A percentile compares a stretch with the other conserved stretches of the same genome.
phyloP scores from a whole-genome alignment of 2,888 invertebrate species.

The Miltochrista miniata region DNA sequence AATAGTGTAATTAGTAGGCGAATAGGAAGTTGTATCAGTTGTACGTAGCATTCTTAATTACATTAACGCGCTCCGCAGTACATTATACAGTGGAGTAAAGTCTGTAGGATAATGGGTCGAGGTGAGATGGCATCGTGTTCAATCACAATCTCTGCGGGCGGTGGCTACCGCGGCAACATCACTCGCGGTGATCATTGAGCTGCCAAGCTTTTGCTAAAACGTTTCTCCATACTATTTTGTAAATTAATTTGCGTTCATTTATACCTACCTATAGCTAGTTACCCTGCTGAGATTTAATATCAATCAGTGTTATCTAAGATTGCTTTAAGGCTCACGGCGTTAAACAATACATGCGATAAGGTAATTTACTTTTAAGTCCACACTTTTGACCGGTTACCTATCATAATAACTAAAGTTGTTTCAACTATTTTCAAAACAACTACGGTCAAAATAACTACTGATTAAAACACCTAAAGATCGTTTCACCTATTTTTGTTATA shows the following conservation, averaged over 20 bases:
- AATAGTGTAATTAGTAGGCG: slow-evolving; percentile 39
- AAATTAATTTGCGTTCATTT: not conserved
- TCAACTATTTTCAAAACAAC: no score
- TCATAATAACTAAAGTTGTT: no score
- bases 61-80: slow-evolving; percentile 41
- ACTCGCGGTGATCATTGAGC: slow-evolving; percentile 29
- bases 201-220: not conserved
- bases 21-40: slow-evolving; percentile 27
- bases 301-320: not conserved
- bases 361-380: no score
- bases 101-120: slow-evolving; percentile 42
- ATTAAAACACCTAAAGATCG: no score
- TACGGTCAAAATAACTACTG: no score
- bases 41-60: slow-evolving; percentile 43
- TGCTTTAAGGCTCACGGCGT: not conserved
- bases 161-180: slow-evolving; percentile 39
- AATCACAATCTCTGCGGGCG: slow-evolving; percentile 56
- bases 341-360: no score
- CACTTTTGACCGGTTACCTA: no score
- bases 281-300: no score
- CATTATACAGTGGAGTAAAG: slow-evolving; percentile 12
- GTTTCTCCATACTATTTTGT: no score
- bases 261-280: not conserved
- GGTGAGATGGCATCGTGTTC: slow-evolving; percentile 44
- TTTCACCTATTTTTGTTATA: no score